These are phyloP conservation scores for Drosophila imparisetae DNA, from an alignment of 2,888 invertebrate species.

Conservation along the genomic window DNA sequence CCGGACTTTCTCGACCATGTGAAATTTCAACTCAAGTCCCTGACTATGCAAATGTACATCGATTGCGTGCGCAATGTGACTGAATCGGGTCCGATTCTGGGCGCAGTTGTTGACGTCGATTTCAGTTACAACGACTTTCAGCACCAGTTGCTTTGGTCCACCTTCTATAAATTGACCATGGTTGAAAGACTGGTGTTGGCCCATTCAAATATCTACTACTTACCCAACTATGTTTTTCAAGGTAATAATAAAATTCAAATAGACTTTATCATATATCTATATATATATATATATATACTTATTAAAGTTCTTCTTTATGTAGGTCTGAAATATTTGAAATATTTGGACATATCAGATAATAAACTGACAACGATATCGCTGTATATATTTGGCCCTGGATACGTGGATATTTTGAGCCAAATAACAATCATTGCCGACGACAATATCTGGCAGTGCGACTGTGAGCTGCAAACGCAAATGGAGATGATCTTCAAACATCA, in stretches of 20 bases:
- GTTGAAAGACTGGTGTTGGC: constrained; percentile 71
- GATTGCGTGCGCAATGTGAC: constrained; percentile 66
- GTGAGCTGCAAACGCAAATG: constrained; percentile 62
- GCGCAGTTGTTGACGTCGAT: constrained; percentile 61
- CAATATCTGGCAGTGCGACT: constrained; percentile 78
- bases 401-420: constrained; percentile 29
- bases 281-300: not conserved
- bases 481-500: constrained; percentile 46
- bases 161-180: constrained; percentile 69
- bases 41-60: constrained; percentile 66
- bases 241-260: constrained; percentile 11
- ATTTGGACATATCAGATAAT: constrained; percentile 77
- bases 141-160: constrained; percentile 27
- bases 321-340: constrained; percentile 57
- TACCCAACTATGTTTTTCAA: constrained; percentile 71
- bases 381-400: constrained; percentile 62
- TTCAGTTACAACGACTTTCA: constrained; percentile 76
- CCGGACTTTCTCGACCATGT: constrained; percentile 67
- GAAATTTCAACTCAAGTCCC: constrained; percentile 64
- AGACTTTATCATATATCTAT: too few relatives aligned
- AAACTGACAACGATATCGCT: constrained; percentile 58
- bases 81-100: constrained; percentile 55
- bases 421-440: constrained; percentile 52
- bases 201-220: constrained; percentile 62
- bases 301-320: not conserved